Evolutionary conservation across 2,113 vertebrate genomes (phyloP).

Genomic region (Cyprinus carpio): DNA sequence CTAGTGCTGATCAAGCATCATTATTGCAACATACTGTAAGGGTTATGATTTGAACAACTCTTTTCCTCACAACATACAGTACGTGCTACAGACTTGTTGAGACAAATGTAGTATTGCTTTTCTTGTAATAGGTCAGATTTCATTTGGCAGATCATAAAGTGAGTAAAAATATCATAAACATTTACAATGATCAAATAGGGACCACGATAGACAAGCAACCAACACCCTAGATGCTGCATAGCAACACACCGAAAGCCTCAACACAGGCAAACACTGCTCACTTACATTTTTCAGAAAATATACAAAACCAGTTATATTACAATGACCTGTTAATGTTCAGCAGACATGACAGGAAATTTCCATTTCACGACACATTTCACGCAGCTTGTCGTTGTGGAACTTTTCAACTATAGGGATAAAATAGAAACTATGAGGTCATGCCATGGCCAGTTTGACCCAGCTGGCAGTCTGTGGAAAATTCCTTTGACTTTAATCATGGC

Average conservation of each 20-base stretch:
- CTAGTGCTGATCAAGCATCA: not conserved
- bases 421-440: constrained; percentile 30
- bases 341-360: constrained; percentile 13
- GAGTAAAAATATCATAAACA: not conserved
- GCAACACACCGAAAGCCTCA: not conserved
- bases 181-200: not conserved
- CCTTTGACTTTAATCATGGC: constrained; percentile 44
- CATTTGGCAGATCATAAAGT: not conserved
- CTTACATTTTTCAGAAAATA: not conserved
- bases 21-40: not conserved
- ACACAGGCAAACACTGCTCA: not conserved
- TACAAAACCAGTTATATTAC: not conserved
- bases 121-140: not conserved
- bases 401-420: constrained; percentile 20
- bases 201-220: not conserved
- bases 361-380: constrained; percentile 42
- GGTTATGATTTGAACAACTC: not conserved
- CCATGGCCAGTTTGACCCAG: constrained; percentile 38
- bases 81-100: not conserved
- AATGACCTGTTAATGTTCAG: not conserved
- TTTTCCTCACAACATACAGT: not conserved
- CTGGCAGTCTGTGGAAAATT: constrained; percentile 50
- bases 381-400: constrained; percentile 32
- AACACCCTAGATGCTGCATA: not conserved
- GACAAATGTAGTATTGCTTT: not conserved